Evolutionary conservation across 2,113 vertebrate genomes (phyloP).

Genomic region (Nicator chloris): DNA sequence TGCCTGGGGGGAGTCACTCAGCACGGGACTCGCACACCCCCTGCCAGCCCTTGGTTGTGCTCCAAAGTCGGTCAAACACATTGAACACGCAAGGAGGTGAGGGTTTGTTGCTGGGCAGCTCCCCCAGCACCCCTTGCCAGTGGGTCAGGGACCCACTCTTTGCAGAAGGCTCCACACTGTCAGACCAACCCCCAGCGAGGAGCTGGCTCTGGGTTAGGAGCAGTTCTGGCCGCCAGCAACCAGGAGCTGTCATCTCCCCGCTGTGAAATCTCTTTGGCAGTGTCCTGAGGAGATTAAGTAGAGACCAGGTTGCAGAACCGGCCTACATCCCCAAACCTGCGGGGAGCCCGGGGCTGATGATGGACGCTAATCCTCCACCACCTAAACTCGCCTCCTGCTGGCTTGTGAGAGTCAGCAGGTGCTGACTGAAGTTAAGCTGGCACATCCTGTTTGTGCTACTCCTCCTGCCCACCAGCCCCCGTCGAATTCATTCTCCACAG

Average conservation of each 20-base stretch:
- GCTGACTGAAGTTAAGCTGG: neutral
- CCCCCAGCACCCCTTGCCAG: rapidly evolving
- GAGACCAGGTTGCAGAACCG: neutral
- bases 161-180: rapidly evolving
- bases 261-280: neutral
- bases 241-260: neutral
- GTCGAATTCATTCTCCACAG: neutral
- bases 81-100: rapidly evolving
- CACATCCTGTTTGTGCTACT: neutral
- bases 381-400: neutral
- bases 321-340: neutral
- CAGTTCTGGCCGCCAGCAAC: neutral
- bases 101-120: neutral
- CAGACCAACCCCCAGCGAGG: rapidly evolving
- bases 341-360: neutral
- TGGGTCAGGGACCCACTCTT: neutral
- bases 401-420: neutral
- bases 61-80: neutral
- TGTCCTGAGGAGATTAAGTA: rapidly evolving
- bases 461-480: neutral
- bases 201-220: neutral
- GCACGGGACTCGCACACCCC: rapidly evolving
- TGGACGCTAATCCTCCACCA: neutral
- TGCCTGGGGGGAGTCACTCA: neutral
- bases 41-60: rapidly evolving